Base-by-base conservation (phyloP, 2,113 vertebrate genomes). In the Sterna hirundo region DNA sequence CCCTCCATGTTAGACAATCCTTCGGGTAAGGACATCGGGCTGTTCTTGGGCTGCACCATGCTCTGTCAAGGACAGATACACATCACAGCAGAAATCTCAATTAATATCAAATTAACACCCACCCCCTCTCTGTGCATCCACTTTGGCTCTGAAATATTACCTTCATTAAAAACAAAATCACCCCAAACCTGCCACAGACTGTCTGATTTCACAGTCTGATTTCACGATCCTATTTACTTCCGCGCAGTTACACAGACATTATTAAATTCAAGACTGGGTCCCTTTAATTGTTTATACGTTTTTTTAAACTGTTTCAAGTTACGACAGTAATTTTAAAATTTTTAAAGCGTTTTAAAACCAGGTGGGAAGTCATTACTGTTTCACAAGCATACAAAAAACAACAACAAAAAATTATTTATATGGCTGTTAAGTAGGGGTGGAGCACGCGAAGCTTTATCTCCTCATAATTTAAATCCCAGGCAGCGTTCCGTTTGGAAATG, bases 391-490 rank as follows among this genome's bases (percentile, higher is more conserved):
- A 22, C 7, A n/a, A 42, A 38, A 21, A 27, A 27, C 44, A 15
- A 8, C 14, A 16, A 25, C 34, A 11, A n/a, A n/a, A 19, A 34
- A 69, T 57, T 15, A 69, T 87, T 91, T 20, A 3, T 21, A 30
- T 3, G 70, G 91, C 4, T 40, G 81, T 22, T 69, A 54, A 83
- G 65, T 6, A 84, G 85, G 80, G 86, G 78, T 2, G 84, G 91
- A 62, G 88, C 80, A 26, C 1, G 2, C 27, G 54, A 72, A 69
- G 91, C 84, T 86, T 71, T 26, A 80, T 90, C 78, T 93, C 21
- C 69, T 32, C 49, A 3, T 25, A 42, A 87, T 90, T 91, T 66
- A 77, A 96, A 90, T 80, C 97, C 93, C 84, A 69, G 95, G 85
- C 93, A 86, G 55, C 0, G 0, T 17, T 83, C 36, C 0, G 2